A percentile compares a stretch with the other conserved stretches of the same genome.
phyloP scores from a whole-genome alignment of 2,888 invertebrate species.

The Neelides folsomi region DNA sequence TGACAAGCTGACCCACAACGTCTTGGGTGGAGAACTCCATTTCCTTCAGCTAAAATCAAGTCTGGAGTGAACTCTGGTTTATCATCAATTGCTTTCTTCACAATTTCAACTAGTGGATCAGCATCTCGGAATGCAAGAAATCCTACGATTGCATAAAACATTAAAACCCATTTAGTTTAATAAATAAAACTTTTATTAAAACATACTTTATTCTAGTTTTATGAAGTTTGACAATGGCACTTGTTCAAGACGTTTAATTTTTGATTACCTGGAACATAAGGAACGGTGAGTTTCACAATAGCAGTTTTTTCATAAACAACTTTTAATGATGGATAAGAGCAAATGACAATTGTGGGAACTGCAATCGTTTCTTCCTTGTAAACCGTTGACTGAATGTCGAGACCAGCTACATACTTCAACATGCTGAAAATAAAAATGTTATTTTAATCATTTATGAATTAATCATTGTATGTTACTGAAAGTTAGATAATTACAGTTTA shows the following conservation, averaged over 20 bases:
- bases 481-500: no score
- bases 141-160: slow-evolving; percentile 31
- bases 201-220: no score
- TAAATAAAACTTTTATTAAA: no score
- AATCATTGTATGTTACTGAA: no score
- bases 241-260: no score
- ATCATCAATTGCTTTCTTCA: slow-evolving; percentile 31
- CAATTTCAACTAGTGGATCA: slow-evolving; percentile 34
- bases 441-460: no score
- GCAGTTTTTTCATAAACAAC: slow-evolving; percentile 18
- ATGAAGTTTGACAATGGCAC: no score
- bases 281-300: slow-evolving; percentile 33
- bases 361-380: slow-evolving; percentile 11
- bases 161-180: neutral
- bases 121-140: slow-evolving; percentile 40
- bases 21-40: slow-evolving; percentile 39
- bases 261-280: slow-evolving; percentile 38
- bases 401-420: slow-evolving; percentile 22
- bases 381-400: slow-evolving; percentile 23
- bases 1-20: slow-evolving; percentile 40
- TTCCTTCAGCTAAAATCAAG: slow-evolving; percentile 39
- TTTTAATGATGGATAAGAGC: slow-evolving; percentile 21
- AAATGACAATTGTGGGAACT: slow-evolving; percentile 22
- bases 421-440: no score
- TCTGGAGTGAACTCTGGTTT: slow-evolving; percentile 37